These are phyloP conservation scores for Argyresthia goedartella DNA, from an alignment of 2,888 invertebrate species.

Conservation along the genomic window DNA sequence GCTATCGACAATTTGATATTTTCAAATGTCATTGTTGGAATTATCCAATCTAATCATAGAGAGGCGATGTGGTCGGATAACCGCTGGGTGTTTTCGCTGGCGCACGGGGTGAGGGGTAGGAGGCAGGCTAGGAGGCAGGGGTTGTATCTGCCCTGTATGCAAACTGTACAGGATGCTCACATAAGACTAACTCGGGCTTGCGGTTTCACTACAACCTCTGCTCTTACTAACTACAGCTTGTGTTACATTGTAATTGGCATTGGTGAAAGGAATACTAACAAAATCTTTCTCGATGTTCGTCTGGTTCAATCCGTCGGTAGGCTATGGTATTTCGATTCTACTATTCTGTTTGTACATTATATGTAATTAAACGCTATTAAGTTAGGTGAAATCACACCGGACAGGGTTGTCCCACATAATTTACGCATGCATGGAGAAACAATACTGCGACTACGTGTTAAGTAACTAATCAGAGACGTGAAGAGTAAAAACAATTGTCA, in stretches of 20 bases:
- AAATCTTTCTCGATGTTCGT: background rate
- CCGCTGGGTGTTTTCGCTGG: conserved; percentile 24
- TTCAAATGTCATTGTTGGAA: conserved; percentile 32
- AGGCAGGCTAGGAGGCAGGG: background rate
- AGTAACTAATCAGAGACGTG: background rate
- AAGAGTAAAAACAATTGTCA: background rate
- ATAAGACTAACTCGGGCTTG: conserved; percentile 19
- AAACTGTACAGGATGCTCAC: background rate
- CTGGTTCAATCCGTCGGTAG: background rate
- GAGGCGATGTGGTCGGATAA: conserved; percentile 60
- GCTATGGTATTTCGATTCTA: too few relatives aligned
- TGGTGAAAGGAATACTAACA: conserved; percentile 24
- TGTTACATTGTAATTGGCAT: conserved; percentile 19
- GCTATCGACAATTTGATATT: conserved; percentile 47
- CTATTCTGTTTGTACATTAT: too few relatives aligned
- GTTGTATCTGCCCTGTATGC: background rate
- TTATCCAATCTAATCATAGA: conserved; percentile 21
- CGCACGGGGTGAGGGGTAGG: background rate
- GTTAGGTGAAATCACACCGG: background rate
- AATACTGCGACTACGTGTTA: conserved; percentile 2
- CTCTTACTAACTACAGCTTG: conserved; percentile 28
- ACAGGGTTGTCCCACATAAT: conserved; percentile 5
- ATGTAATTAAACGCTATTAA: too few relatives aligned
- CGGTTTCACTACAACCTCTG: conserved; percentile 17
- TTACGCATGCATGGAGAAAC: conserved; percentile 5